Percentiles rank a stretch among this genome's conserved stretches.
Evolutionary conservation across 2,888 invertebrate species (phyloP).

Genomic region (Yponomeuta malinellus): DNA sequence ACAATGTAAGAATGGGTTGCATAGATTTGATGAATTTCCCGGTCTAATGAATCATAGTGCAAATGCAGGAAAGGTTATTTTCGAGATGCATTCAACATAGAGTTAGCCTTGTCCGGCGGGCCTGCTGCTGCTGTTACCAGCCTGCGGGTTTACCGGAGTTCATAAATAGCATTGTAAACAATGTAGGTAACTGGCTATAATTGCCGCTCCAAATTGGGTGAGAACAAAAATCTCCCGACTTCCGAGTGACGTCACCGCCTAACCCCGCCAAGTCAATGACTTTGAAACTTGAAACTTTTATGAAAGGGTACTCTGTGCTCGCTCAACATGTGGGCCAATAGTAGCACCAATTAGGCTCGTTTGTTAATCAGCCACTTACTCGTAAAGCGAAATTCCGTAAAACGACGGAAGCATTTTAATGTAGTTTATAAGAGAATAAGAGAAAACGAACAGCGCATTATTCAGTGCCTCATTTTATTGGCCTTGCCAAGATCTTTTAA

Average conservation of each 20-base stretch:
- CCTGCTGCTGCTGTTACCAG: background rate
- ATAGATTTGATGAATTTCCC: background rate
- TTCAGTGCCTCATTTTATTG: background rate
- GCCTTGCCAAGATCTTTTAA: background rate
- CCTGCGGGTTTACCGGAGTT: constrained; percentile 15
- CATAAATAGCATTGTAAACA: constrained; percentile 43
- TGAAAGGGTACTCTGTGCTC: constrained; percentile 11
- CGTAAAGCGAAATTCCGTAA: background rate
- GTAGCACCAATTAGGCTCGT: constrained; percentile 7
- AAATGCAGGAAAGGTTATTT: constrained; percentile 1
- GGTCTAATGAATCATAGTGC: constrained; percentile 3
- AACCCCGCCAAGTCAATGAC: constrained; percentile 34
- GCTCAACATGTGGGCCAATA: constrained; percentile 7
- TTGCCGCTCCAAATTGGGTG: constrained; percentile 52
- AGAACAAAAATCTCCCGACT: constrained; percentile 40
- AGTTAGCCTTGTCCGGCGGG: constrained; percentile 3
- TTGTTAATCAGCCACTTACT: background rate
- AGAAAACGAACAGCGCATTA: background rate
- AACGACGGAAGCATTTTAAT: constrained; percentile 2
- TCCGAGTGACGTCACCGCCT: constrained; percentile 40
- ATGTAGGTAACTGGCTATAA: constrained; percentile 36
- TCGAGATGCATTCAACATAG: background rate
- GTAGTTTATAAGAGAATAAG: background rate
- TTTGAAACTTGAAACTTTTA: constrained; percentile 27
- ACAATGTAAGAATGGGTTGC: background rate